Evolutionary conservation across 2,113 vertebrate species (phyloP).

Genomic region (Ailurus styani): DNA sequence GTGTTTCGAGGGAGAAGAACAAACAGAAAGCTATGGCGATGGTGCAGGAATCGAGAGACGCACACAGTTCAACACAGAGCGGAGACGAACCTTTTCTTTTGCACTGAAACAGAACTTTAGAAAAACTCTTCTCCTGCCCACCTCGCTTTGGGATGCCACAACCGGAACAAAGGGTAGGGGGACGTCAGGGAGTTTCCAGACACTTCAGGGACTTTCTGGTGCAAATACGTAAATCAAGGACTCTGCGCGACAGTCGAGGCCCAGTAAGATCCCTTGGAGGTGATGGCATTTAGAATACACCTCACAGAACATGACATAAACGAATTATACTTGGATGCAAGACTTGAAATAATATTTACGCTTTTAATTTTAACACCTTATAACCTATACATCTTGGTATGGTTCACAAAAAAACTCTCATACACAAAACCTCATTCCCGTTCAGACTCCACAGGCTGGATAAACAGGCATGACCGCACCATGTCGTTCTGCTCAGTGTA

Average conservation of each 20-base stretch:
- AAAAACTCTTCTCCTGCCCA: neutral
- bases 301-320: neutral
- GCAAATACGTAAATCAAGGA: neutral
- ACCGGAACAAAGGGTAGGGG: neutral
- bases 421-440: constrained; percentile 18
- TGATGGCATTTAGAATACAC: neutral
- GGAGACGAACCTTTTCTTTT: neutral
- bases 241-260: neutral
- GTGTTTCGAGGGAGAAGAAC: no score
- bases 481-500: constrained; percentile 20
- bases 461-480: constrained; percentile 42
- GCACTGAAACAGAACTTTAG: neutral
- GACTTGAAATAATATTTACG: constrained; percentile 40
- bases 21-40: neutral
- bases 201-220: constrained; percentile 40
- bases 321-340: neutral
- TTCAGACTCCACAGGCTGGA: constrained; percentile 9
- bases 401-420: constrained; percentile 41
- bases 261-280: neutral
- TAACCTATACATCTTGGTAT: constrained; percentile 21
- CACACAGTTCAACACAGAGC: neutral
- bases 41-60: no score
- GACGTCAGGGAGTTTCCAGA: constrained; percentile 24
- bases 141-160: neutral
- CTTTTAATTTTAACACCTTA: constrained; percentile 64